Evolutionary conservation across 2,888 invertebrate species (phyloP), one percentile per base, ranked within the genome.

Genomic region (Ethmia dodecea): DNA sequence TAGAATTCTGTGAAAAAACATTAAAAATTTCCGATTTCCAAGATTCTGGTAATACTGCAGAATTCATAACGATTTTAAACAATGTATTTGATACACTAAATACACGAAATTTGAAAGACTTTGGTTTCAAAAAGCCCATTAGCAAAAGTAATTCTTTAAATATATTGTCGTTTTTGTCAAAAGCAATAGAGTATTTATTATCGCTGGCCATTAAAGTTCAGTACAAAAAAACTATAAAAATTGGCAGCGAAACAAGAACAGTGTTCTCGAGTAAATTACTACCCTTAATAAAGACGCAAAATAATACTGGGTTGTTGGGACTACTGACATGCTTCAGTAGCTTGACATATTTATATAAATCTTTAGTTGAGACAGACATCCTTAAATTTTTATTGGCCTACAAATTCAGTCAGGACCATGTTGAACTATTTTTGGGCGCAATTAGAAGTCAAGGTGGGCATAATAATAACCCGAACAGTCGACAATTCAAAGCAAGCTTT

Each of bases 371-470:
- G 31, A 38, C 31, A n/a, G 13, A 22, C 12, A 24, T 20, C 3
- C 20, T 29, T 5, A 3, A 15, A 1, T 33, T 16, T 33, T 12
- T 35, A 14, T 13, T 27, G 9, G 15, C 30, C 10, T 33, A 33
- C 27, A 29, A 26, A 33, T 11, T 33, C 11, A 38, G 37, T 33
- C 37, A 39, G 11, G 39, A 35, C 24, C 35, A 39, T 13, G 18
- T 42, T 9, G 41, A 42, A 14, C 11, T 42, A 11, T 40, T 42
- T 22, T 46, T 43, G 13, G 36, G 27, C 20, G 29, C 11, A n/a
- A 31, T 38, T 5, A 13, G 31, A 28, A 34, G 28, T 14, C 35
- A 38, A 13, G 38, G 31, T 13, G 45, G 41, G 5, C 12, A 26
- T 12, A 39, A 44, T 26, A 44, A 39, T 37, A 39, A 41, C 12